Percentiles rank a stretch among this genome's conserved stretches.
These are phyloP conservation scores for Myotis lucifugus DNA, from an alignment of 2,113 vertebrate species.

Conservation along the genomic window DNA sequence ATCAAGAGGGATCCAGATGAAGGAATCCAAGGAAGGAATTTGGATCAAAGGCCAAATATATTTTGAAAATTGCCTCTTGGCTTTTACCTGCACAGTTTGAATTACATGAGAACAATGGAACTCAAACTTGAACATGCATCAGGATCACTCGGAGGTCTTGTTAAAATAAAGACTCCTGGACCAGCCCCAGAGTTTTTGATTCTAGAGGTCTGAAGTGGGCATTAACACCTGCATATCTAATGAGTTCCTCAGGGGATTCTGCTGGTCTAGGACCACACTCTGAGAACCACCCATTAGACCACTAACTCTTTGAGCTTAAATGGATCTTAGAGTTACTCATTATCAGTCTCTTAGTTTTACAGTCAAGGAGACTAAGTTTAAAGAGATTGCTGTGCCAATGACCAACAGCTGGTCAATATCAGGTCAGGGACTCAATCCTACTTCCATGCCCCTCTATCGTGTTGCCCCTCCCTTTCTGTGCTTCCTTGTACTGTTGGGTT, in stretches of 20 bases:
- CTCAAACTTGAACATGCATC: background rate
- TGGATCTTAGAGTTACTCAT: background rate
- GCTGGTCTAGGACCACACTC: too few relatives aligned
- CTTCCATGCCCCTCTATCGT: accelerated
- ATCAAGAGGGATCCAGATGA: background rate
- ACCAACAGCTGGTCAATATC: background rate
- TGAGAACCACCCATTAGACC: background rate
- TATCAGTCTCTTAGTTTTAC: background rate
- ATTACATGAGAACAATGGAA: background rate
- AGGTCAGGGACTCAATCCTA: background rate
- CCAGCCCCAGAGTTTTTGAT: background rate
- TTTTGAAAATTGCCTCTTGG: background rate
- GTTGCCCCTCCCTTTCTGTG: too few relatives aligned
- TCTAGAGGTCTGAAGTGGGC: background rate
- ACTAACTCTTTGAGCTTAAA: background rate
- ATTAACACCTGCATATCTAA: background rate
- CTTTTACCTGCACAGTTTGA: background rate
- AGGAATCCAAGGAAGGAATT: background rate
- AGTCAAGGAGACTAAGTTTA: background rate
- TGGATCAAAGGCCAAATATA: background rate
- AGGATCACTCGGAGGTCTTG: background rate
- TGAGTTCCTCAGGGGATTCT: background rate
- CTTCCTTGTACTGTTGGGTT: background rate
- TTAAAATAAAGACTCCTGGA: background rate
- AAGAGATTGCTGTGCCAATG: background rate